Evolutionary conservation across 2,888 invertebrate genomes (phyloP).

Genomic region (Metacarcinus magister): DNA sequence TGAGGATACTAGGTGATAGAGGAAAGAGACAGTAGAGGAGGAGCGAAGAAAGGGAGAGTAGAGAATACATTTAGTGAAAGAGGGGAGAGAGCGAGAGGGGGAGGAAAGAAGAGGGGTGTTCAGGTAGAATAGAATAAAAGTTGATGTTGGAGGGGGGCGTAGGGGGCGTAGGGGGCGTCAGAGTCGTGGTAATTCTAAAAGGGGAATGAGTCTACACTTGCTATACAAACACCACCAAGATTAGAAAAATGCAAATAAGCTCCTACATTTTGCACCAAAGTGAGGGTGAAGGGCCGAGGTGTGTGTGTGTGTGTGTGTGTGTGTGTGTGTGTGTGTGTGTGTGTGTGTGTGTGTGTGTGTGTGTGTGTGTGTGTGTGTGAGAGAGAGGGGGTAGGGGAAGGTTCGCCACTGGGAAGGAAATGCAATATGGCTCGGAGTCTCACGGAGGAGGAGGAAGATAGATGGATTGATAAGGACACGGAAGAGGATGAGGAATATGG

Average conservation of each 20-base stretch:
- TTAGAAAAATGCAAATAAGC: conserved; percentile 44
- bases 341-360: neutral
- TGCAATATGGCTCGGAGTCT: neutral
- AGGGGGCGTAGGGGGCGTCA: neutral
- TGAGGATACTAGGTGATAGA: neutral
- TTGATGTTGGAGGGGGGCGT: neutral
- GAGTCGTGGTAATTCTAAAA: conserved; percentile 35
- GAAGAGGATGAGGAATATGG: neutral
- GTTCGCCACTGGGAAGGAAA: neutral
- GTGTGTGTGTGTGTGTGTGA: neutral
- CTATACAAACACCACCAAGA: conserved; percentile 11
- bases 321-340: neutral
- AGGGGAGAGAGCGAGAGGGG: neutral
- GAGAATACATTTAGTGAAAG: neutral
- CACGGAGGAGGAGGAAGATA: neutral
- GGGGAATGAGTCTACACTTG: neutral
- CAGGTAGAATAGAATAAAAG: neutral
- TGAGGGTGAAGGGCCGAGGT: neutral
- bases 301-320: neutral
- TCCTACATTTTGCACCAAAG: conserved; percentile 26
- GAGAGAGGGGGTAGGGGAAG: neutral
- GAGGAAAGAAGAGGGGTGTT: neutral
- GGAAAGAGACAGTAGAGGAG: neutral
- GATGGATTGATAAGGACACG: neutral
- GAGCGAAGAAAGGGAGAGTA: neutral